Conservation (phyloP, 1,140 invertebrate species). For the Hylaeus anthracinus region DNA sequence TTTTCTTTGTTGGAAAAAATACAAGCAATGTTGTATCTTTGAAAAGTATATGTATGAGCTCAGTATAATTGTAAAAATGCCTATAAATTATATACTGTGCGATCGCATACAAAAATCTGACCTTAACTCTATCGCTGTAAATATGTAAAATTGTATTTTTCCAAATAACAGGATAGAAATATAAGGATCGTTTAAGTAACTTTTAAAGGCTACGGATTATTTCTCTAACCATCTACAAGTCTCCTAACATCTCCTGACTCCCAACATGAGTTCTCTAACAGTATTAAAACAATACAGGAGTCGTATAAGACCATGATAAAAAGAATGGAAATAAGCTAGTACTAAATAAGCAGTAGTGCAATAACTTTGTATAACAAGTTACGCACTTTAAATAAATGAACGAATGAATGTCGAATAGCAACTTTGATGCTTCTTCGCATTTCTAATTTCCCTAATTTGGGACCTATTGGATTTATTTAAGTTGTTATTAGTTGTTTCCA, state of each 20-base stretch:
- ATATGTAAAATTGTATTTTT: slow-evolving; percentile 62
- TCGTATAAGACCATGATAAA: too few relatives aligned
- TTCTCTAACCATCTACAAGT: neutral
- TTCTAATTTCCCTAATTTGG: too few relatives aligned
- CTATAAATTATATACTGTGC: slow-evolving; percentile 3
- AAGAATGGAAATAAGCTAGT: too few relatives aligned
- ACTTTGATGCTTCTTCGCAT: too few relatives aligned
- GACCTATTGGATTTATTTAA: too few relatives aligned
- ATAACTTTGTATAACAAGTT: too few relatives aligned
- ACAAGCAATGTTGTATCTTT: neutral
- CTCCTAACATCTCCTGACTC: neutral
- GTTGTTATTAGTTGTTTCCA: too few relatives aligned
- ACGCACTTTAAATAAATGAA: too few relatives aligned
- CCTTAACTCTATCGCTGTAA: slow-evolving; percentile 39
- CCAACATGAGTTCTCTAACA: too few relatives aligned
- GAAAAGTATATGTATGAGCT: neutral
- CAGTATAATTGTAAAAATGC: slow-evolving; percentile 31
- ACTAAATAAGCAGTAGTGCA: too few relatives aligned
- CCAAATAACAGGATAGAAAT: slow-evolving; percentile 50
- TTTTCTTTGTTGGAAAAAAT: neutral
- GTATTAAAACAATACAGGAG: too few relatives aligned
- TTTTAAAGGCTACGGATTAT: neutral
- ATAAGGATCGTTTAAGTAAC: slow-evolving; percentile 36
- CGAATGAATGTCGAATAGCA: too few relatives aligned
- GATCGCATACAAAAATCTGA: neutral